phyloP scores from a whole-genome alignment of 2,113 vertebrate genomes.

The Chaenocephalus aceratus region DNA sequence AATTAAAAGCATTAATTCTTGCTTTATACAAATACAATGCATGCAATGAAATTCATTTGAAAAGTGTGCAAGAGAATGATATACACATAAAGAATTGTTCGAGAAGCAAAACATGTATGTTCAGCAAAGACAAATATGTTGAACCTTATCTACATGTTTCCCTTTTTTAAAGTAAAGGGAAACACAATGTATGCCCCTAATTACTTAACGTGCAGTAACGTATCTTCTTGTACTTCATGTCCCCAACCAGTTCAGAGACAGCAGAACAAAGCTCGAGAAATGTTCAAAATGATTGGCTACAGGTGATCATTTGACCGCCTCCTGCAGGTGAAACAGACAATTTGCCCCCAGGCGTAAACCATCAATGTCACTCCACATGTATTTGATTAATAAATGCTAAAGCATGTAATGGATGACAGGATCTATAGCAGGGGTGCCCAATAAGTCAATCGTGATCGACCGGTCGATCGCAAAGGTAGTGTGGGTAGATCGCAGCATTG shows the following conservation, averaged over 20 bases:
- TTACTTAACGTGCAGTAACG: background rate
- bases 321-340: background rate
- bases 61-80: background rate
- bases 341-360: background rate
- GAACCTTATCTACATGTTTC: background rate
- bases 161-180: background rate
- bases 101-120: background rate
- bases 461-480: too few relatives aligned
- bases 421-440: too few relatives aligned
- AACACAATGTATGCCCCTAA: too few relatives aligned
- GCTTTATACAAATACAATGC: background rate
- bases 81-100: background rate
- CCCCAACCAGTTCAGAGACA: background rate
- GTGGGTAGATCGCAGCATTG: too few relatives aligned
- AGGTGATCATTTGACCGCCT: conserved; percentile 35
- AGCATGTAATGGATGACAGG: too few relatives aligned
- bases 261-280: background rate
- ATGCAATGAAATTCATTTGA: background rate
- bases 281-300: background rate
- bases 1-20: too few relatives aligned
- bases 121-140: background rate
- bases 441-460: too few relatives aligned
- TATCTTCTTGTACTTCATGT: background rate
- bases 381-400: background rate
- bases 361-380: background rate